Base-by-base conservation (phyloP, 2,888 invertebrate genomes). In the Piscicola geometra region DNA sequence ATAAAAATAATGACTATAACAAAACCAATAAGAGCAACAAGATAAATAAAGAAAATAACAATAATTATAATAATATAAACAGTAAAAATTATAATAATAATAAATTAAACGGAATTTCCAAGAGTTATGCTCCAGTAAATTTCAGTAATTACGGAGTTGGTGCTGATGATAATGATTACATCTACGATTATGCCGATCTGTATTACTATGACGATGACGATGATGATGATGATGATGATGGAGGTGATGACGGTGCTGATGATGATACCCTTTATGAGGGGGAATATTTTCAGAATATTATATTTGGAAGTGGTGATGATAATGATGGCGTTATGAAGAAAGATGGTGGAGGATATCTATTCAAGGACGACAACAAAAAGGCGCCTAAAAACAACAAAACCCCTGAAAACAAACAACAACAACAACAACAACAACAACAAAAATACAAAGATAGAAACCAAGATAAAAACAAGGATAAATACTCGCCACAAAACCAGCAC, bases 191-290 rank as follows among this genome's bases (percentile, higher is more conserved):
- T 25, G 9, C 60, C n/a, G 60, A 56, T 56, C 3, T 56, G 60
- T 56, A 56, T 56, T 56, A 56, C 25, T 56, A 56, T n/a, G 60
- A 56, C 25, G 60, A 56, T 56, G 60, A 56, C 15, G 60, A 56
- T 56, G 60, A 56, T 3, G 60, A 56, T 3, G 60, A 56, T 3
- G 5, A 41, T 41, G 5, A n/a, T n/a, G n/a, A n/a, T n/a, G n/a
- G n/a, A n/a, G n/a, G n/a, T n/a, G n/a, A n/a, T n/a, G n/a, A n/a
- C n/a, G n/a, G n/a, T n/a, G n/a, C n/a, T n/a, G n/a, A n/a, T n/a
- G 50, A 47, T 47, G 50, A 9, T 47, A 47, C 9, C 21, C 50
- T 47, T 47, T 47, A 15, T 21, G 60, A 56, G n/a, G 60, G 60
- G 5, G 60, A 56, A 18, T 56, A 56, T n/a, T 15, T 5, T 25